Conservation (phyloP, 2,888 invertebrate species). For the Eumerus sabulonum region DNA sequence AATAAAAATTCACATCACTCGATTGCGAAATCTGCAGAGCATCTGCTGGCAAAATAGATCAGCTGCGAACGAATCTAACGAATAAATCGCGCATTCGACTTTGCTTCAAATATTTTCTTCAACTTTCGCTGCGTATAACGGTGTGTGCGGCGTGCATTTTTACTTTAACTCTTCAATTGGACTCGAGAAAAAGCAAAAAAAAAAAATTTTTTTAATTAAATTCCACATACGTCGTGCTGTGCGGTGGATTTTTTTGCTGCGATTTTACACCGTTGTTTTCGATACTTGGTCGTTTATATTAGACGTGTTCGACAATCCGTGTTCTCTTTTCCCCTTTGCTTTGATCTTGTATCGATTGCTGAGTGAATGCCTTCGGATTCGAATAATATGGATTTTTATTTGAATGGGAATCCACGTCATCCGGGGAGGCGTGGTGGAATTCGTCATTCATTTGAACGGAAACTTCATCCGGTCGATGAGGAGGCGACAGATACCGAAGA, state of each 20-base stretch:
- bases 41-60: constrained; percentile 56
- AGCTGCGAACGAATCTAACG: constrained; percentile 42
- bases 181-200: too few species aligned
- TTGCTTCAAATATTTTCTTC: constrained; percentile 18
- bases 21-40: constrained; percentile 61
- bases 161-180: constrained; percentile 4
- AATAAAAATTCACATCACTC: constrained; percentile 54
- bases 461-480: constrained; percentile 64
- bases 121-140: constrained; percentile 5
- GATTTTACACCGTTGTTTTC: too few species aligned
- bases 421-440: constrained; percentile 17
- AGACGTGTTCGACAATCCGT: too few species aligned
- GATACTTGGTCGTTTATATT: too few species aligned
- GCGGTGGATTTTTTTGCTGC: too few species aligned
- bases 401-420: constrained; percentile 36
- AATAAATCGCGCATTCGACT: constrained; percentile 2
- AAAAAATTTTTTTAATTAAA: too few species aligned
- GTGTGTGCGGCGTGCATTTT: constrained; percentile 3
- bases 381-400: constrained; percentile 55
- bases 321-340: too few species aligned
- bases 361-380: constrained; percentile 44
- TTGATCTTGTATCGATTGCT: not conserved
- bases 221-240: too few species aligned
- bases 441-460: constrained; percentile 43
- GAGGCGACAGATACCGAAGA: constrained; percentile 71